Evolutionary conservation across 37 sponge, comb jelly and placozoan species (phyloP).

Genomic region (Axinella damicornis): DNA sequence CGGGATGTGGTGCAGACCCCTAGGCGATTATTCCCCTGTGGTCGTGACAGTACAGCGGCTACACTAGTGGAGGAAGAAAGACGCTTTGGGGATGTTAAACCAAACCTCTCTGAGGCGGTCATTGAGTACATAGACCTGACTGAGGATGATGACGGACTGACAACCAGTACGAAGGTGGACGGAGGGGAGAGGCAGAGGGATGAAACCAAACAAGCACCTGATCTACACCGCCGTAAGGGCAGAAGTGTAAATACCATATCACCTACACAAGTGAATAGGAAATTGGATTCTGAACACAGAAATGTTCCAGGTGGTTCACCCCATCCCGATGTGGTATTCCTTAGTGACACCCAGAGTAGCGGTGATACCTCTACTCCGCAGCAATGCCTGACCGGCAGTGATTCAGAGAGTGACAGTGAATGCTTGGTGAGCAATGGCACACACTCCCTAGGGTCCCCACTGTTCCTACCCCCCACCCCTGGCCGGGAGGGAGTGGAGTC

Average conservation of each 20-base stretch:
- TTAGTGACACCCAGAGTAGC: conserved; percentile 2
- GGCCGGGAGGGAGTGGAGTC: conserved; percentile 43
- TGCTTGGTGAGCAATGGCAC: not conserved
- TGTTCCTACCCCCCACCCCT: conserved; percentile 43
- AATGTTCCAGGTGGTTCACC: not conserved
- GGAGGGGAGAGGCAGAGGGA: not conserved
- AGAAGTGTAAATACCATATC: no score
- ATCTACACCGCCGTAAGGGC: not conserved
- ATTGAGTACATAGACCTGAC: conserved; percentile 15
- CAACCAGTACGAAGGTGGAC: not conserved
- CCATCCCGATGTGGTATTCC: not conserved
- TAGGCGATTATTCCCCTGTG: no score
- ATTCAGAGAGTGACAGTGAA: not conserved
- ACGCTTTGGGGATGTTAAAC: not conserved
- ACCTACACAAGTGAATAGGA: no score
- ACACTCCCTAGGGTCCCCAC: conserved; percentile 6
- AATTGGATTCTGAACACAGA: not conserved
- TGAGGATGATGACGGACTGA: not conserved
- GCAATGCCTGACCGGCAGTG: not conserved
- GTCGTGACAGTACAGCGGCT: no score
- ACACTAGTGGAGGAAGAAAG: not conserved
- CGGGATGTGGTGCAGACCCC: no score
- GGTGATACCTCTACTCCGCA: not conserved
- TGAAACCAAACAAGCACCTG: not conserved
- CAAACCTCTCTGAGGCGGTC: not conserved